Conservation (phyloP, 2,797 vertebrate genomes). For the Tapirus indicus region DNA sequence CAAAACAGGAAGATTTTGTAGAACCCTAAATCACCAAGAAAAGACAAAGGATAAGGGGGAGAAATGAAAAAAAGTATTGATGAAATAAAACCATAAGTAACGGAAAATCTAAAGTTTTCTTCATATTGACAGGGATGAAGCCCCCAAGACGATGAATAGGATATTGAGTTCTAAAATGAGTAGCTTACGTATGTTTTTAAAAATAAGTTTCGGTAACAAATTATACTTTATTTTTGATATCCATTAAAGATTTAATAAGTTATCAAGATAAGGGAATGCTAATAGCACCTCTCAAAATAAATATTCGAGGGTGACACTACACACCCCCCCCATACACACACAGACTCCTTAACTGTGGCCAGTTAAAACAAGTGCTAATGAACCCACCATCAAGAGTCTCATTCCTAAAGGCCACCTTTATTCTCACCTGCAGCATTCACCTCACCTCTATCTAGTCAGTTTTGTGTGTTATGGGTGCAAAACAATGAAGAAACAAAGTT, state of each 20-base stretch:
- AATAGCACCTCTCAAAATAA: not conserved
- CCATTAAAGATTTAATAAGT: not conserved
- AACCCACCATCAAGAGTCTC: not conserved
- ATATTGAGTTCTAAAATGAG: not conserved
- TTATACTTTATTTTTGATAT: not conserved
- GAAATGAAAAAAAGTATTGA: not conserved
- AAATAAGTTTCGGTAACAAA: constrained; percentile 7
- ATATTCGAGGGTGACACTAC: not conserved
- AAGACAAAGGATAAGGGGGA: not conserved
- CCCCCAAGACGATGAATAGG: not conserved
- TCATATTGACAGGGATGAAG: not conserved
- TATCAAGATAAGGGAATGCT: not conserved
- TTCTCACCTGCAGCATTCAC: not conserved
- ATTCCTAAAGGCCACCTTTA: not conserved
- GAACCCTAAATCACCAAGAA: not conserved
- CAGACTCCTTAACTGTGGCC: not conserved
- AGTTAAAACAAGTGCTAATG: not conserved
- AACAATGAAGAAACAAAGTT: not conserved
- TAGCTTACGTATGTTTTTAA: not conserved
- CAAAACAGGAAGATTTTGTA: constrained; percentile 14
- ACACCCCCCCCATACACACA: not conserved
- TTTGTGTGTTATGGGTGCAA: not conserved
- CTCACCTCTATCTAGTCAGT: not conserved
- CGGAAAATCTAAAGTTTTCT: not conserved
- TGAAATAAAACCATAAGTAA: not conserved